phyloP scores from a whole-genome alignment of 1,140 invertebrate species.

The Pentalonia nigronervosa region DNA sequence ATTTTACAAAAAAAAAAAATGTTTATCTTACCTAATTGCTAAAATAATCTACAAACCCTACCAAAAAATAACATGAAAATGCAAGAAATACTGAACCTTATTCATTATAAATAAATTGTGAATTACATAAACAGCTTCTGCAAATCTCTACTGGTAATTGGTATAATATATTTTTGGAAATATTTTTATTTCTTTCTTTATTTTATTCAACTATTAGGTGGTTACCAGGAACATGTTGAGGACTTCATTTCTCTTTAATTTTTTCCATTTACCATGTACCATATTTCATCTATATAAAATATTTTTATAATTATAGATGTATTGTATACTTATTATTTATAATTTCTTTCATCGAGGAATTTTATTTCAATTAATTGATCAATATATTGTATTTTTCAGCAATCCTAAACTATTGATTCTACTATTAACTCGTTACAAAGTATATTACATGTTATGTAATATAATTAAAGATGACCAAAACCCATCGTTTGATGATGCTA shows the following conservation, averaged over 20 bases:
- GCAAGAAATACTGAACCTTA: too few relatives aligned
- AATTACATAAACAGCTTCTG: too few relatives aligned
- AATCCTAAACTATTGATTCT: slow-evolving; percentile 55
- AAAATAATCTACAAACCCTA: too few relatives aligned
- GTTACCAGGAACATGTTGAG: too few relatives aligned
- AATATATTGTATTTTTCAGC: slow-evolving; percentile 57
- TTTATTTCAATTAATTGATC: background rate
- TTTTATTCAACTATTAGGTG: too few relatives aligned
- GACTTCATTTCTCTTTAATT: background rate
- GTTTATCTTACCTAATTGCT: too few relatives aligned
- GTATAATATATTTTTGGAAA: too few relatives aligned
- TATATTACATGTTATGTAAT: slow-evolving; percentile 50
- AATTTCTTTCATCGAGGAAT: background rate
- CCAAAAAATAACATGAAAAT: too few relatives aligned
- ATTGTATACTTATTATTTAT: background rate
- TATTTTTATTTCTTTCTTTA: too few relatives aligned
- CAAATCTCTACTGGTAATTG: too few relatives aligned
- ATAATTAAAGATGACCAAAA: slow-evolving; percentile 56
- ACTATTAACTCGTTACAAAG: slow-evolving; percentile 58
- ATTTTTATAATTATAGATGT: background rate
- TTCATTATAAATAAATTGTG: too few relatives aligned
- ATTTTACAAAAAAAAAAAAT: too few relatives aligned
- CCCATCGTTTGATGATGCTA: slow-evolving; percentile 57
- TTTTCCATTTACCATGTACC: background rate
- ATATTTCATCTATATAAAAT: background rate